A percentile compares a stretch with the other conserved stretches of the same genome.
Conservation (phyloP, 2,113 vertebrate species). For the Ochotona princeps region DNA sequence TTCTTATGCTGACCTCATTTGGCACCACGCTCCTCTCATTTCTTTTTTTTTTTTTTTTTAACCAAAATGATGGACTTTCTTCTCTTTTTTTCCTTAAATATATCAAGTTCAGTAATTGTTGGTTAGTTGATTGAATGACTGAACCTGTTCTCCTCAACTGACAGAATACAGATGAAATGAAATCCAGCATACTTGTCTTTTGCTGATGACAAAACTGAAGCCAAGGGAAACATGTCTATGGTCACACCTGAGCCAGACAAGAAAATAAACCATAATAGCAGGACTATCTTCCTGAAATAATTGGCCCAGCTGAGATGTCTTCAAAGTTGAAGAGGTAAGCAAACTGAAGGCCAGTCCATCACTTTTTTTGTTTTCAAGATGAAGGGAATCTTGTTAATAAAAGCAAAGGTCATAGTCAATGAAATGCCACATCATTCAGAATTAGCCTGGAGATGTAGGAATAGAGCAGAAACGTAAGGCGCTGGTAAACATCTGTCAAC, state of each 20-base stretch:
- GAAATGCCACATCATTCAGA: conserved; percentile 25
- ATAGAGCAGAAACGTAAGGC: neutral
- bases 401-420: conserved; percentile 28
- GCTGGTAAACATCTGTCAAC: neutral
- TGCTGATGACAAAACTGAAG: neutral
- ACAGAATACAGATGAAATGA: neutral
- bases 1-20: neutral
- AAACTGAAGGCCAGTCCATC: conserved; percentile 30
- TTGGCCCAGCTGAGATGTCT: conserved; percentile 32
- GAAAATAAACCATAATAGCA: neutral
- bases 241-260: neutral
- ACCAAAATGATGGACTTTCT: neutral
- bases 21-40: neutral
- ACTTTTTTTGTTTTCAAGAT: conserved; percentile 33
- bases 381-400: conserved; percentile 40
- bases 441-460: conserved; percentile 33
- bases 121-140: neutral
- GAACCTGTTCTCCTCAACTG: neutral
- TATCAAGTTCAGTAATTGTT: neutral
- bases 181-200: neutral
- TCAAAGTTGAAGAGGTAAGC: conserved; percentile 32
- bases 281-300: conserved; percentile 39
- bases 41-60: neutral
- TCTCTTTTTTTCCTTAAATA: neutral
- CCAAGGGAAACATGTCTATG: neutral